Percentiles rank a stretch among this genome's conserved stretches.
These are phyloP conservation scores for Dipus sagitta DNA, from an alignment of 2,797 vertebrate genomes.

Conservation along the genomic window DNA sequence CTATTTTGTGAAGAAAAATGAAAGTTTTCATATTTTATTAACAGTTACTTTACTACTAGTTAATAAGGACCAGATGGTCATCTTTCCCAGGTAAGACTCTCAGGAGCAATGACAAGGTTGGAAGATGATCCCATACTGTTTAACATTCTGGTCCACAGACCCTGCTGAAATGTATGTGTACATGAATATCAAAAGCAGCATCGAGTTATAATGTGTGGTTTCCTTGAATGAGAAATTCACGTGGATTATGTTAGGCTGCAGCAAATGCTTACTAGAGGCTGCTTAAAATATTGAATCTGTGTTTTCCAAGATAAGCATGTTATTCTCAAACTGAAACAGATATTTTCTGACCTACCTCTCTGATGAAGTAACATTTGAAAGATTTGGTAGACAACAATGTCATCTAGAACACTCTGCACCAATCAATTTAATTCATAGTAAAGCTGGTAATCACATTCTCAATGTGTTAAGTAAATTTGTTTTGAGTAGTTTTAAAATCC, in stretches of 20 bases:
- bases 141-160: neutral
- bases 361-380: constrained; percentile 61
- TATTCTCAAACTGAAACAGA: constrained; percentile 25
- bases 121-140: neutral
- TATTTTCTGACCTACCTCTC: constrained; percentile 65
- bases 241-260: neutral
- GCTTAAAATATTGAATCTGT: neutral
- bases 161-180: neutral
- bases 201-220: neutral
- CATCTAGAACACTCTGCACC: constrained; percentile 56
- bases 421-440: constrained; percentile 64
- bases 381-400: constrained; percentile 65
- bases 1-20: neutral
- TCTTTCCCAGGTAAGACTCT: neutral
- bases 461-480: constrained; percentile 21
- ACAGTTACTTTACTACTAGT: neutral
- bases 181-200: neutral
- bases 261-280: neutral
- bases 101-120: neutral
- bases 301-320: neutral
- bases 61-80: neutral
- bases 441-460: constrained; percentile 50
- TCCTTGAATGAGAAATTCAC: neutral
- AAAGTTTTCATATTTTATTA: neutral
- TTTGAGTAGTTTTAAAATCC: neutral